A percentile compares a stretch with the other conserved stretches of the same genome.
Conservation (phyloP, 2,797 vertebrate species). For the Acanthurus tractus region DNA sequence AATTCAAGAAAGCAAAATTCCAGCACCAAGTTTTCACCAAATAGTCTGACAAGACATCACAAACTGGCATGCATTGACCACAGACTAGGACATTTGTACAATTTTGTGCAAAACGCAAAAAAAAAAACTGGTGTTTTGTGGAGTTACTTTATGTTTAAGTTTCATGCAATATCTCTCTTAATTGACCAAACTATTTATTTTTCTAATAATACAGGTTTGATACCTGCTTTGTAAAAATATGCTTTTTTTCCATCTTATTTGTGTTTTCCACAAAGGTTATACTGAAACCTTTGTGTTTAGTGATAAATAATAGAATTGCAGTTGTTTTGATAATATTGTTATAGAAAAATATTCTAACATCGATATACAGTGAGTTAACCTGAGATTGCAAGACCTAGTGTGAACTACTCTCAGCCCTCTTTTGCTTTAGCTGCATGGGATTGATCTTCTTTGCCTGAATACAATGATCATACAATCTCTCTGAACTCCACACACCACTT, state of each 20-base stretch:
- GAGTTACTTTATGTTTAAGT: background rate
- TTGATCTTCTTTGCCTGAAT: background rate
- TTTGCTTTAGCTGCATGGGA: background rate
- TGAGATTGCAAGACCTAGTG: background rate
- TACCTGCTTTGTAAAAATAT: background rate
- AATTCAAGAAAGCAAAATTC: too few relatives aligned
- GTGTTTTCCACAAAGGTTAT: background rate
- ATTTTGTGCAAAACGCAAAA: too few relatives aligned
- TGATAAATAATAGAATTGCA: background rate
- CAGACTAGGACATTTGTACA: too few relatives aligned
- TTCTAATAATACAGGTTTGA: background rate
- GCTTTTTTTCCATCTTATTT: background rate
- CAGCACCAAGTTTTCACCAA: too few relatives aligned
- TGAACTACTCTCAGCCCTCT: slow-evolving; percentile 4
- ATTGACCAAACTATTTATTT: background rate
- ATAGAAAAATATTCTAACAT: slow-evolving; percentile 1
- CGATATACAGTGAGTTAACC: background rate
- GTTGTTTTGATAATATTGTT: background rate
- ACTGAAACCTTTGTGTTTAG: background rate
- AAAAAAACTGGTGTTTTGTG: too few relatives aligned
- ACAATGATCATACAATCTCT: slow-evolving; percentile 12
- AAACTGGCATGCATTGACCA: too few relatives aligned
- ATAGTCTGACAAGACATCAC: too few relatives aligned
- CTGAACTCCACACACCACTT: slow-evolving; percentile 11
- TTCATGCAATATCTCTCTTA: too few relatives aligned